phyloP scores from a whole-genome alignment of 2,797 vertebrate genomes.

The Anisognathus igniventris region DNA sequence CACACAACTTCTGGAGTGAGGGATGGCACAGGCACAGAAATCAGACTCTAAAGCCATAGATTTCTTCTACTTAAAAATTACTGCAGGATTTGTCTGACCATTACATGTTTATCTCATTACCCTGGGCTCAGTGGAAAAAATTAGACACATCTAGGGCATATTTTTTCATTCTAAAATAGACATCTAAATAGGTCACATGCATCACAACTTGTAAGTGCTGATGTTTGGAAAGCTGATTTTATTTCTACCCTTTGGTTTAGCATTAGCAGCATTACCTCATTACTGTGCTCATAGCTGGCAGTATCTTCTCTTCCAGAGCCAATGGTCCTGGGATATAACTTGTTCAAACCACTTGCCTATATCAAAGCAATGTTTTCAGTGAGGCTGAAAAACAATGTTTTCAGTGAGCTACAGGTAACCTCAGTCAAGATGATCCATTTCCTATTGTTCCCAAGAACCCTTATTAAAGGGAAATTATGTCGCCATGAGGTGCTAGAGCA shows the following conservation, averaged over 20 bases:
- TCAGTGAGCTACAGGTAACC: not conserved
- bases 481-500: not conserved
- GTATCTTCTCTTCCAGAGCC: not conserved
- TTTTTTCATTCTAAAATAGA: conserved; percentile 17
- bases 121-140: not conserved
- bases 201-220: not conserved
- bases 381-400: not conserved
- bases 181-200: conserved; percentile 14
- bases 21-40: not conserved
- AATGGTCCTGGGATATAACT: not conserved
- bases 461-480: not conserved
- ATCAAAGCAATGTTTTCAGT: not conserved
- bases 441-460: not conserved
- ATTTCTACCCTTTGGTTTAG: not conserved
- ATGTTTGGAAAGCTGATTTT: not conserved
- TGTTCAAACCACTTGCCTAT: not conserved
- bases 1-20: not conserved
- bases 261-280: not conserved
- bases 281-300: not conserved
- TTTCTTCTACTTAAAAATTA: not conserved
- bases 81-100: not conserved
- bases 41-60: not conserved
- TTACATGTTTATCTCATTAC: not conserved
- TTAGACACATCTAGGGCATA: not conserved
- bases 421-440: not conserved